Evolutionary conservation across 2,888 invertebrate species (phyloP).

Genomic region (Epistrophella euchroma): DNA sequence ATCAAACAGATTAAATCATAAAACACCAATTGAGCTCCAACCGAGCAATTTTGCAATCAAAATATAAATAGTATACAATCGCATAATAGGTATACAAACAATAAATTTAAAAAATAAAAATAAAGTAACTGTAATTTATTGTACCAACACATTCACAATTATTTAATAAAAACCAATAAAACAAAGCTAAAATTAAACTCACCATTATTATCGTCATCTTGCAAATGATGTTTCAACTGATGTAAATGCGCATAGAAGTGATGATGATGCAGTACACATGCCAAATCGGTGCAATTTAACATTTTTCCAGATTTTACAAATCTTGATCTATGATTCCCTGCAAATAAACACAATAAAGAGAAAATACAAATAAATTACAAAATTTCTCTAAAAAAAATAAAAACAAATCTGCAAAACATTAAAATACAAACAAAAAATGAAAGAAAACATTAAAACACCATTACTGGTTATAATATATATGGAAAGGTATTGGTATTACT

Average conservation of each 20-base stretch:
- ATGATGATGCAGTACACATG: slow-evolving; percentile 81
- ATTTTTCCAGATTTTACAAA: slow-evolving; percentile 73
- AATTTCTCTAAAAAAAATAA: slow-evolving; percentile 34
- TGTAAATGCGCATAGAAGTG: slow-evolving; percentile 80
- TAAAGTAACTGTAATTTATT: neutral
- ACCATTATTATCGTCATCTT: slow-evolving; percentile 79
- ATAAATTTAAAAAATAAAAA: neutral
- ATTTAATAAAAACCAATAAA: neutral
- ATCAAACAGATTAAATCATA: slow-evolving; percentile 18
- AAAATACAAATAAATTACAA: slow-evolving; percentile 46
- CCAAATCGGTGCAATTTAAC: slow-evolving; percentile 80
- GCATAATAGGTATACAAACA: neutral
- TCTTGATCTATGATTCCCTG: slow-evolving; percentile 41
- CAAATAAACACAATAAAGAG: slow-evolving; percentile 38
- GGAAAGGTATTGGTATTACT: slow-evolving; percentile 26
- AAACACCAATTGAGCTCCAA: slow-evolving; percentile 20
- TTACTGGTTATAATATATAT: slow-evolving; percentile 21
- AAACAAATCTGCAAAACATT: neutral
- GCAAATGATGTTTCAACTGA: slow-evolving; percentile 79
- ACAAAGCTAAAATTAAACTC: slow-evolving; percentile 77
- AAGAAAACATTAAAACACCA: slow-evolving; percentile 58
- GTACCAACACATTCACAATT: neutral
- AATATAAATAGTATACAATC: slow-evolving; percentile 22
- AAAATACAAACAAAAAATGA: neutral
- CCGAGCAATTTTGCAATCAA: slow-evolving; percentile 16